Percentiles rank a stretch among this genome's conserved stretches.
phyloP scores from a whole-genome alignment of 2,113 vertebrate genomes.

The Bujurquina vittata region DNA sequence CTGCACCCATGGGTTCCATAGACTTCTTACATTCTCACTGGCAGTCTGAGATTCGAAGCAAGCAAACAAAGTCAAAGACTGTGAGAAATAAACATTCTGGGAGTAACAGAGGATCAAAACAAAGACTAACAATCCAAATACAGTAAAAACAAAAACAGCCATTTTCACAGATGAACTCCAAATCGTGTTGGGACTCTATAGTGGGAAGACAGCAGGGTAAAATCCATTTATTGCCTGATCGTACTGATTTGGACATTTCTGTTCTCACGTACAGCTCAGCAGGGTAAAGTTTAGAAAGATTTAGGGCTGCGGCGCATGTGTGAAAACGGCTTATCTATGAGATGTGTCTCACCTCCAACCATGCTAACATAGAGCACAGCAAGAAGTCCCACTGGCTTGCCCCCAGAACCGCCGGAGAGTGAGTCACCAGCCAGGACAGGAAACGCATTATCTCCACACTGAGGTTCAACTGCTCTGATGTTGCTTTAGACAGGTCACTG shows the following conservation, averaged over 20 bases:
- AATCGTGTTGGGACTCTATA: background rate
- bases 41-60: slow-evolving; percentile 79
- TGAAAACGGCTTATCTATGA: background rate
- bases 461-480: slow-evolving; percentile 82
- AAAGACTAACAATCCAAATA: background rate
- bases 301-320: background rate
- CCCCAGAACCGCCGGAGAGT: slow-evolving; percentile 75
- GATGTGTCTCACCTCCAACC: slow-evolving; percentile 89
- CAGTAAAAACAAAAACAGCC: rapidly evolving
- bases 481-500: slow-evolving; percentile 86
- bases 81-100: background rate
- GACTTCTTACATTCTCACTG: slow-evolving; percentile 82
- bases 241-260: background rate
- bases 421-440: slow-evolving; percentile 85
- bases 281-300: background rate
- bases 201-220: background rate
- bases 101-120: background rate
- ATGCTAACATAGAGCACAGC: slow-evolving; percentile 94
- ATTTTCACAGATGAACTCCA: background rate
- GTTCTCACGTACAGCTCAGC: background rate
- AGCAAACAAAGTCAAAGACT: background rate
- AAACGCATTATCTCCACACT: slow-evolving; percentile 92
- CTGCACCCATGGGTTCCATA: slow-evolving; percentile 87
- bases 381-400: slow-evolving; percentile 94
- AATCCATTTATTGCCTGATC: background rate